Percentiles rank a stretch among this genome's conserved stretches.
Conservation (phyloP, 1,140 invertebrate species). For the Scaptomyza pallida region DNA sequence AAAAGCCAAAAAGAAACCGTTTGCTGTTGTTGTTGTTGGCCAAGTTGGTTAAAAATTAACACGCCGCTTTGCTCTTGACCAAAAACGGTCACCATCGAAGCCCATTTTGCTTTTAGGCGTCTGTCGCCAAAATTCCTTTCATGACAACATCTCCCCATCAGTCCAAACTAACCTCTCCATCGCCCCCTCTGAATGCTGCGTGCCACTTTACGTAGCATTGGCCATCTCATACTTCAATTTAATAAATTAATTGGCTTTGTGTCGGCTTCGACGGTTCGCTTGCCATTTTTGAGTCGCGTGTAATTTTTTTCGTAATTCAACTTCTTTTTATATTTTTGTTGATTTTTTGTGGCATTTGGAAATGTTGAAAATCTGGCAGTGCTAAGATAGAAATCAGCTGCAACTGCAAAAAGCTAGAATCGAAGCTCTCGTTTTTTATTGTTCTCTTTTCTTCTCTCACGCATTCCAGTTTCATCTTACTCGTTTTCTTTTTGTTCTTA, state of each 20-base stretch:
- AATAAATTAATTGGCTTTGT: conserved; percentile 84
- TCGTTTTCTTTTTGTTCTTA: conserved; percentile 29
- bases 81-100: conserved; percentile 77
- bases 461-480: conserved; percentile 69
- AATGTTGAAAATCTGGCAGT: conserved; percentile 68
- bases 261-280: conserved; percentile 61
- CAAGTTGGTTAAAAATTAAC: conserved; percentile 81
- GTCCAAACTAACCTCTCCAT: conserved; percentile 3
- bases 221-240: conserved; percentile 81
- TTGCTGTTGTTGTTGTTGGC: conserved; percentile 30
- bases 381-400: conserved; percentile 72
- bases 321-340: neutral
- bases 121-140: conserved; percentile 83
- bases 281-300: conserved; percentile 28
- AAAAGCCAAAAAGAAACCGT: conserved; percentile 20
- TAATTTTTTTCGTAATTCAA: conserved; percentile 21
- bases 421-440: neutral
- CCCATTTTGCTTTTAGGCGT: conserved; percentile 82
- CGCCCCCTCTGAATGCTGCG: neutral
- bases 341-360: conserved; percentile 40
- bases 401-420: conserved; percentile 12
- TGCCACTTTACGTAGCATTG: conserved; percentile 33
- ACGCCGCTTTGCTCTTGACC: conserved; percentile 82
- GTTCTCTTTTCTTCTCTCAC: conserved; percentile 9
- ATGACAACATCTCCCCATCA: conserved; percentile 35